Evolutionary conservation across 2,888 invertebrate genomes (phyloP), one percentile per base, ranked within the genome.

Genomic region (Clusia tigrina): DNA sequence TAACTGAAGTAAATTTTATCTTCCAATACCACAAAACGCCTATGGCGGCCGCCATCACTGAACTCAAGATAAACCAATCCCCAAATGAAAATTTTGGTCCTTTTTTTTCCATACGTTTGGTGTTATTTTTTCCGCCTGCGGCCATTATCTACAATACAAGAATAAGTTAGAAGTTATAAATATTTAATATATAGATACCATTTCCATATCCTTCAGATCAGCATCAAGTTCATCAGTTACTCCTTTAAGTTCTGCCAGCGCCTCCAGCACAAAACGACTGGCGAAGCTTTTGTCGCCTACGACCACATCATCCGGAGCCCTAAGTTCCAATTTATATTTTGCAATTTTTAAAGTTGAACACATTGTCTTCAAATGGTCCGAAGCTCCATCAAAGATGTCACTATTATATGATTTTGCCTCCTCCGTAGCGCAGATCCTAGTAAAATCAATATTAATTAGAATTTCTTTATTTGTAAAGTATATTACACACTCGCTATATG

Each of bases 261-360:
- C 80, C 38, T 81, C 78, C n/a, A 83, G 42, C 0, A 82, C 81
- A 60, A 81, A 80, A 52, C 78, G 74, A 58, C 83, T 83, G 0
- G 83, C 83, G 65, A 78, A 83, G n/a, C 74, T 71, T 20, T 79
- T 82, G 12, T 83, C 82, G 2, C 80, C 82, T 0, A 83, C 71
- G 5, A 83, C 62, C n/a, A 81, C 72, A 71, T 83, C 83, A 10
- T 80, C 78, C 0, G 80, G 74, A 2, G 78, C 78, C 67, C 71
- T 72, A 9, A 82, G 67, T 59, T 77, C 71, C 23, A 83, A 63
- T 67, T 83, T 83, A 54, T 83, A 78, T 54, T 82, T 77, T 18
- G 82, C 78, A 17, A 76, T 79, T 0, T 78, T 71, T 26, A 83
- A 32, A 1, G 83, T 76, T 2, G 79, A 77, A 15, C 78, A 75